Base-by-base conservation (phyloP, 2,888 invertebrate species). In the Noctuana brunneofusca region DNA sequence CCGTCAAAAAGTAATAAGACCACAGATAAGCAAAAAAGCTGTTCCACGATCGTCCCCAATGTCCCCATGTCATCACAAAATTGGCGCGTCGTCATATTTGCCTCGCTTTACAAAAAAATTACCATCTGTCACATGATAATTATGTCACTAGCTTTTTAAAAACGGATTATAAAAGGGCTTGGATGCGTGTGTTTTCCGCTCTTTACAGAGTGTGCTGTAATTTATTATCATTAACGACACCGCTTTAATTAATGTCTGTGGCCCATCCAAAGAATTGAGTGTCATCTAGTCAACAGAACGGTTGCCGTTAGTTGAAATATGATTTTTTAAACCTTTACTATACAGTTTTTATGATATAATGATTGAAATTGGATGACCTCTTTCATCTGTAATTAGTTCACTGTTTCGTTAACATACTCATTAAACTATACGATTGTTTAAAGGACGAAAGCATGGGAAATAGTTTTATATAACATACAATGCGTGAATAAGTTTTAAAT, bases 171-270 rank as follows among this genome's bases (percentile, higher is more conserved):
- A 50, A 56, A 63, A 27, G 38, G 55, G n/a, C 16, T 38, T 50
- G 50, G 41, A 56, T 43, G 30, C 62, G 56, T 63, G 41, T 41
- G 56, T 55, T 63, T 56, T 50, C 56, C 55, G 55, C 58, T 58
- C 50, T 56, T 63, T 50, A 55, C 60, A 30, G 41, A 52, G 56
- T 63, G 56, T 63, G 50, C 30, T 63, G 50, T 63, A 55, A 63
- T 63, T 63, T 56, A 63, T 63, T 63, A 63, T 63, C 62, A 63
- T 63, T 56, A 63, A 49, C 50, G 62, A 63, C 56, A 63, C 30
- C 55, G 56, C 20, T 56, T 63, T 63, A 63, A 63, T 63, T 56
- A 48, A 56, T 63, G 62, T 32, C 49, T 55, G 48, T 50, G 14
- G 49, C 60, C 14, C 18, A 49, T 43, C 18, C 56, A 63, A 63